phyloP scores from a whole-genome alignment of 2,888 invertebrate species.

The Drosophila suboccidentalis region DNA sequence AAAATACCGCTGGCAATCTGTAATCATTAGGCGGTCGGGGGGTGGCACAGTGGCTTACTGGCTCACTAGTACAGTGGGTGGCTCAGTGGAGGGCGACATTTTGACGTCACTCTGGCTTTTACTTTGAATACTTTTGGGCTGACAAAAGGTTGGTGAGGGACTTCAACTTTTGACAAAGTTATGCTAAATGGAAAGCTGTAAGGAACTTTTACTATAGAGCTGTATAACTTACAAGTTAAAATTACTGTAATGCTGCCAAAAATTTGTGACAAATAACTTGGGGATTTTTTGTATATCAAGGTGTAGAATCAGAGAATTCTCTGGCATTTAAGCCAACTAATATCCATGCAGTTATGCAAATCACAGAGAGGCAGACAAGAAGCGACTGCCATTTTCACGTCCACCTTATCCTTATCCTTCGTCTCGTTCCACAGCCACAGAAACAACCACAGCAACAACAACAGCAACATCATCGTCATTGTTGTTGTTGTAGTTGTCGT shows the following conservation, averaged over 20 bases:
- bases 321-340: constrained; percentile 67
- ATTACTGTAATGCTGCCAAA: constrained; percentile 19
- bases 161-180: constrained; percentile 15
- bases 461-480: constrained; percentile 35
- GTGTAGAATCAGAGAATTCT: constrained; percentile 28
- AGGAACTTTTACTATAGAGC: constrained; percentile 4
- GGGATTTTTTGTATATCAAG: background rate
- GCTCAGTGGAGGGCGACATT: constrained; percentile 6
- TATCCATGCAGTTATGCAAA: constrained; percentile 74
- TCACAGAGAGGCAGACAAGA: constrained; percentile 41
- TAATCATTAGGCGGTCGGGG: constrained; percentile 69
- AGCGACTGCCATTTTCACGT: constrained; percentile 67
- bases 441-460: background rate
- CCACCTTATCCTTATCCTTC: constrained; percentile 32
- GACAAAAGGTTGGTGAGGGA: constrained; percentile 35
- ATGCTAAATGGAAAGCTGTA: constrained; percentile 8
- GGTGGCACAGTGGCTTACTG: background rate
- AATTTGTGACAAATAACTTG: constrained; percentile 19
- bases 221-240: constrained; percentile 20
- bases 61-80: background rate
- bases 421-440: background rate
- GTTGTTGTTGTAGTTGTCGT: constrained; percentile 50
- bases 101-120: constrained; percentile 22
- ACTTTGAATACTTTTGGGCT: constrained; percentile 32
- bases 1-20: constrained; percentile 78